A percentile compares a stretch with the other conserved stretches of the same genome.
Evolutionary conservation across 2,797 vertebrate genomes (phyloP).

Genomic region (Scleropages formosus): DNA sequence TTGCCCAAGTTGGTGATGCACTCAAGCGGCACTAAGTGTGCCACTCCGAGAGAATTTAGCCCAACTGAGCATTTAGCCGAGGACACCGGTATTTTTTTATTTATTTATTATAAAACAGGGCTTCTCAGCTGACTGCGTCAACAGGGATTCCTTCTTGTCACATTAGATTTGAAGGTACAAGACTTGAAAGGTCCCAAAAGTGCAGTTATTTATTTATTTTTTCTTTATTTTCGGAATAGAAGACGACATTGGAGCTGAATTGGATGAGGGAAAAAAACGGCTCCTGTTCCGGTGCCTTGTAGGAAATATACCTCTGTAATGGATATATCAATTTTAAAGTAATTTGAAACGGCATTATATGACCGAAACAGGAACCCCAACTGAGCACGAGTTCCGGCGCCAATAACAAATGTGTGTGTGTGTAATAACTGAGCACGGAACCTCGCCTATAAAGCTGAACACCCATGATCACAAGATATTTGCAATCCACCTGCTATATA

Average conservation of each 20-base stretch:
- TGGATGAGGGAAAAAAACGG: too few species aligned
- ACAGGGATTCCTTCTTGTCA: not conserved
- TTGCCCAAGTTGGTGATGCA: not conserved
- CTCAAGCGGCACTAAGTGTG: not conserved
- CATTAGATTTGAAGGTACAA: not conserved
- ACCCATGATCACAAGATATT: not conserved
- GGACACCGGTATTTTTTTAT: not conserved
- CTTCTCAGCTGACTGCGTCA: not conserved
- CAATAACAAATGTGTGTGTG: too few species aligned
- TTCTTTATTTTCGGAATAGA: not conserved
- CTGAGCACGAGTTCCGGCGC: too few species aligned
- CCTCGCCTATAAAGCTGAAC: not conserved
- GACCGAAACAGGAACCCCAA: too few species aligned
- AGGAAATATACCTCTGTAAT: too few species aligned
- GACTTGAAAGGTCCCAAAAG: not conserved
- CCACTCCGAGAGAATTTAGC: not conserved
- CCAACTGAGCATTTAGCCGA: conserved; percentile 19
- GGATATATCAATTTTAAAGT: too few species aligned
- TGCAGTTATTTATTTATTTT: not conserved
- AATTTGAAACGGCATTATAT: too few species aligned
- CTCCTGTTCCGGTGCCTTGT: too few species aligned
- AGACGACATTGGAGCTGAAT: too few species aligned
- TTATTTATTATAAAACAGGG: not conserved
- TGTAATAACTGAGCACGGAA: not conserved
- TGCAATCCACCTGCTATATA: not conserved